Evolutionary conservation across 2,113 vertebrate species (phyloP).

Genomic region (Edolisoma coerulescens): DNA sequence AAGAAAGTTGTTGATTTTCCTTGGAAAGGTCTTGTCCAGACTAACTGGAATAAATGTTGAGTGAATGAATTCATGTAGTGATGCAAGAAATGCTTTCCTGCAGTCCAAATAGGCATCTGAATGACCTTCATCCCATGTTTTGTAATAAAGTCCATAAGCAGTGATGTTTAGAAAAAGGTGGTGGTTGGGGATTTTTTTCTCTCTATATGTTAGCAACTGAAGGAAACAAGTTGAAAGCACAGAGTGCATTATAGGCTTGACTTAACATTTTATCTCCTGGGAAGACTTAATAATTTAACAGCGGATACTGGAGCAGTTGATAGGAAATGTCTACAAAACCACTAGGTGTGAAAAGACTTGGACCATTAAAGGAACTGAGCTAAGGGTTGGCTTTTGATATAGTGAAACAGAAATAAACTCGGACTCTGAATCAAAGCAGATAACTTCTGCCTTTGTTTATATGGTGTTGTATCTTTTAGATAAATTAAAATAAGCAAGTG

Average conservation of each 20-base stretch:
- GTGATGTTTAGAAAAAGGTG: not conserved
- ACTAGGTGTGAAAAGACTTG: not conserved
- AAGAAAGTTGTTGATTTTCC: not conserved
- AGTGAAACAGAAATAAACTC: not conserved
- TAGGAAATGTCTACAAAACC: not conserved
- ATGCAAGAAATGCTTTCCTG: not conserved
- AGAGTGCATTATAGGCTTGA: not conserved
- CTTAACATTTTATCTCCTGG: not conserved
- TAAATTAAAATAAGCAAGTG: not conserved
- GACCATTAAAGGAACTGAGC: not conserved
- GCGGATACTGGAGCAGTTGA: not conserved
- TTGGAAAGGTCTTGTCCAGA: not conserved
- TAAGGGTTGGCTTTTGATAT: not conserved
- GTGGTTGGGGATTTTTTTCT: not conserved
- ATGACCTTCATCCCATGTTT: not conserved
- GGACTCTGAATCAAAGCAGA: not conserved
- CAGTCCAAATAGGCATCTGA: not conserved
- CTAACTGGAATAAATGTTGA: not conserved
- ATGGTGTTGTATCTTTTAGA: not conserved
- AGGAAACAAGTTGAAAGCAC: not conserved
- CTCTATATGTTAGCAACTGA: rapidly evolving
- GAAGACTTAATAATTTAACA: not conserved
- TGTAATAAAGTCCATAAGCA: not conserved
- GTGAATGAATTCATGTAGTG: not conserved
- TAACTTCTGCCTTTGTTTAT: not conserved